Base-by-base conservation (phyloP, 2,888 invertebrate species). In the Mesorhabditis sp. region DNA sequence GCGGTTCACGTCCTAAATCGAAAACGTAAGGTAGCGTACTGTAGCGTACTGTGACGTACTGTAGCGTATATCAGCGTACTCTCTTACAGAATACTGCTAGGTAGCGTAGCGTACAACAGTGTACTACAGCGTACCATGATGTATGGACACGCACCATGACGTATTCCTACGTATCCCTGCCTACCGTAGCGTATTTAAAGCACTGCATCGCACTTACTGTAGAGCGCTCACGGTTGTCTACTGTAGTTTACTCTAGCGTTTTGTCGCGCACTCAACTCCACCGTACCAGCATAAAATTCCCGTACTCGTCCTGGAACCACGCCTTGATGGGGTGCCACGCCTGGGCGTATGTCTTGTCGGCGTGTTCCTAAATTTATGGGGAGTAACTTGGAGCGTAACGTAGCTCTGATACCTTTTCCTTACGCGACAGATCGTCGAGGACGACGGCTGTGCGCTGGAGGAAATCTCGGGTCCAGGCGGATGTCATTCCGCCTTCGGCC, bases 1-100 rank as follows among this genome's bases (percentile, higher is more conserved):
- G n/a, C 58, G 58, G 58, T 50, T 50, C 58, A 50, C 58, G n/a
- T 50, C 58, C 58, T 50, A 50, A 50, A 50, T 50, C n/a, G 7
- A 50, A 50, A 50, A 50, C 58, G 7, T 50, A 28, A 1, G 1
- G 28, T 28, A 28, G 2, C 1, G 28, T 28, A 28, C 28, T 28
- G 28, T 28, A 28, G 28, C 28, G 28, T 28, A 2, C 28, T 28
- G 28, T 28, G 28, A 2, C 28, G 28, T 28, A 28, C n/a, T n/a
- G n/a, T n/a, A n/a, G n/a, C n/a, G n/a, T n/a, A n/a, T n/a, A n/a
- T n/a, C n/a, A n/a, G n/a, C n/a, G n/a, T n/a, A n/a, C n/a, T n/a
- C n/a, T n/a, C n/a, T n/a, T n/a, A n/a, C n/a, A n/a, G n/a, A n/a
- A n/a, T n/a, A n/a, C n/a, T n/a, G n/a, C n/a, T n/a, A n/a, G n/a